Conservation (phyloP, 2,113 vertebrate genomes). For the Struthio camelus region DNA sequence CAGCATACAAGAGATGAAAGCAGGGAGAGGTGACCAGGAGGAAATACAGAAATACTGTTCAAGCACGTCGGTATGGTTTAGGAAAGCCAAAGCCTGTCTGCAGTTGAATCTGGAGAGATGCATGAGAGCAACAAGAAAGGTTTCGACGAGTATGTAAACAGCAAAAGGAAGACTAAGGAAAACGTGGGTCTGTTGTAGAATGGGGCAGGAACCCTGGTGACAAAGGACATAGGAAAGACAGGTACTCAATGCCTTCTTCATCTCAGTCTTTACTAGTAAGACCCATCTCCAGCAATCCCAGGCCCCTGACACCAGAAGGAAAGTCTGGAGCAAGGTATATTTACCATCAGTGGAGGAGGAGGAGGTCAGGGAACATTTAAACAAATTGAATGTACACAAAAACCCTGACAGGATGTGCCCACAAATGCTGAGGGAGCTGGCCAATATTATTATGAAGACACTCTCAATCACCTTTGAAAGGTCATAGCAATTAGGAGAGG, state of each 20-base stretch:
- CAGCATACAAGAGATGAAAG: too few species aligned
- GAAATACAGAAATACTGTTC: too few species aligned
- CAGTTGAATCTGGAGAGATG: too few species aligned
- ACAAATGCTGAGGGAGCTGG: not conserved
- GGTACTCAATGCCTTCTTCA: not conserved
- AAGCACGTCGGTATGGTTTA: too few species aligned
- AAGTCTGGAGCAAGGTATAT: not conserved
- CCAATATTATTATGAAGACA: not conserved
- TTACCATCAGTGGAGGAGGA: not conserved
- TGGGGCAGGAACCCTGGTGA: not conserved
- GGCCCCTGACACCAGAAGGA: not conserved
- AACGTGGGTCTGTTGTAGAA: too few species aligned
- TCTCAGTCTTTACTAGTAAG: not conserved
- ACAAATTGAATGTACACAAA: not conserved
- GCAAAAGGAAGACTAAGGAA: too few species aligned
- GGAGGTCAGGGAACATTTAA: not conserved
- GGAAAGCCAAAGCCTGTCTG: too few species aligned
- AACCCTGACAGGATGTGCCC: not conserved
- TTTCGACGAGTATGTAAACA: too few species aligned
- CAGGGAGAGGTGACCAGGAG: too few species aligned
- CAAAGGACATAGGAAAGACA: not conserved
- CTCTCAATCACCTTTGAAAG: not conserved
- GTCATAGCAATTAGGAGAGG: not conserved
- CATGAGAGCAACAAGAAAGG: too few species aligned
- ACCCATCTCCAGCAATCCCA: not conserved